Evolutionary conservation across 2,113 vertebrate genomes (phyloP).

Genomic region (Acanthochromis polyacanthus): DNA sequence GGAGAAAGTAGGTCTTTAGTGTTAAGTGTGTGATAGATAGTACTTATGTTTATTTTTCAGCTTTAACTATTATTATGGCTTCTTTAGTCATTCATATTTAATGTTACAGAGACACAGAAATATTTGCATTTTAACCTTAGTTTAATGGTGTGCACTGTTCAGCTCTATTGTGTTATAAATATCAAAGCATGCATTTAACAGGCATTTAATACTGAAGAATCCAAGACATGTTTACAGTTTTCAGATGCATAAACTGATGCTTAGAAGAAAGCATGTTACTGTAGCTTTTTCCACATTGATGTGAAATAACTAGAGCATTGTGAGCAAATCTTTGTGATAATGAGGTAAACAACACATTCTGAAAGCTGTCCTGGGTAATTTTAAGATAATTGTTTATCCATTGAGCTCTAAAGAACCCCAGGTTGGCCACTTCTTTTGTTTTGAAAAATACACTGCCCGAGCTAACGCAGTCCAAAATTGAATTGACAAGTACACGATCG

Average conservation of each 20-base stretch:
- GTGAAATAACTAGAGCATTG: slow-evolving; percentile 1
- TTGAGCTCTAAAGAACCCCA: slow-evolving; percentile 3
- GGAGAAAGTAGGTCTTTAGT: background rate
- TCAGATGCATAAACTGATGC: background rate
- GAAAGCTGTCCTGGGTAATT: slow-evolving; percentile 23
- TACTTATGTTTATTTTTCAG: background rate
- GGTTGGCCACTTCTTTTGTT: background rate
- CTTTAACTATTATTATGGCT: no score
- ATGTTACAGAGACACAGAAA: background rate
- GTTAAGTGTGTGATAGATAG: background rate
- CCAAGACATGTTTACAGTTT: background rate
- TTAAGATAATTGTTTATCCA: slow-evolving; percentile 7
- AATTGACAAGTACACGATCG: slow-evolving; percentile 7
- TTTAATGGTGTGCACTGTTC: background rate
- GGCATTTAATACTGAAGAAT: background rate
- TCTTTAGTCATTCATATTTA: background rate
- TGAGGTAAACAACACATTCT: slow-evolving; percentile 30
- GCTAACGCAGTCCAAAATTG: background rate
- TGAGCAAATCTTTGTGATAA: slow-evolving; percentile 22
- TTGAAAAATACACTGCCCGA: slow-evolving; percentile 17
- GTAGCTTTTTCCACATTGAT: slow-evolving; percentile 5
- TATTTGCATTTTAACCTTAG: background rate
- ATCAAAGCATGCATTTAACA: background rate
- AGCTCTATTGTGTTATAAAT: background rate
- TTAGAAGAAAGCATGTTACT: background rate